Evolutionary conservation across 2,113 vertebrate species (phyloP).

Genomic region (Pteronura brasiliensis): DNA sequence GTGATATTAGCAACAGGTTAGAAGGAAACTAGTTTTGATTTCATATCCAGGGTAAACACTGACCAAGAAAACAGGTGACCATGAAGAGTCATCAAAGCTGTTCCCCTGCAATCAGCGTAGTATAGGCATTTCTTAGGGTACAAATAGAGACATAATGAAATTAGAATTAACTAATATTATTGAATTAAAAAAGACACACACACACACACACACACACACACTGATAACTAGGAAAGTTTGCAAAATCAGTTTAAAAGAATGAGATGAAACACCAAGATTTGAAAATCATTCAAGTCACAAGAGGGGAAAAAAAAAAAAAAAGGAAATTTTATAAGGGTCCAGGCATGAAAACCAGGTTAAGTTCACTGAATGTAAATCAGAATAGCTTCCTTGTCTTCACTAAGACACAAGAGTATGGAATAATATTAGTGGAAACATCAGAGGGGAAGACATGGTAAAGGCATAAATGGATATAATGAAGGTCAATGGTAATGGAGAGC

Average conservation of each 20-base stretch:
- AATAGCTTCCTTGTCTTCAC: neutral
- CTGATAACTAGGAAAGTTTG: neutral
- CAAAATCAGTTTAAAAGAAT: neutral
- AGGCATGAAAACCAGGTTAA: neutral
- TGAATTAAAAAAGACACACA: neutral
- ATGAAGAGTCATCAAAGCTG: fast-evolving
- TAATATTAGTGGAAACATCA: neutral
- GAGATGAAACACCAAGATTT: neutral
- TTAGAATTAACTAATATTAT: neutral
- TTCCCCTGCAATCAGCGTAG: neutral
- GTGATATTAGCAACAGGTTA: neutral
- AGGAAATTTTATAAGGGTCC: neutral
- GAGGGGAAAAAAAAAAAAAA: neutral
- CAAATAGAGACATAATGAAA: neutral
- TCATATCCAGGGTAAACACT: neutral
- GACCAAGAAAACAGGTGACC: neutral
- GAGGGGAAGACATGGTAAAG: neutral
- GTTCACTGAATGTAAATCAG: neutral
- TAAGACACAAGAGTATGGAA: neutral
- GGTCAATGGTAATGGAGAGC: neutral
- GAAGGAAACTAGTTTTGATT: neutral
- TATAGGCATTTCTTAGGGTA: neutral
- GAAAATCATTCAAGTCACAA: neutral
- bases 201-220: neutral
- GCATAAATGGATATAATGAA: neutral